phyloP scores from a whole-genome alignment of 2,797 vertebrate genomes.

The Argyrosomus regius region DNA sequence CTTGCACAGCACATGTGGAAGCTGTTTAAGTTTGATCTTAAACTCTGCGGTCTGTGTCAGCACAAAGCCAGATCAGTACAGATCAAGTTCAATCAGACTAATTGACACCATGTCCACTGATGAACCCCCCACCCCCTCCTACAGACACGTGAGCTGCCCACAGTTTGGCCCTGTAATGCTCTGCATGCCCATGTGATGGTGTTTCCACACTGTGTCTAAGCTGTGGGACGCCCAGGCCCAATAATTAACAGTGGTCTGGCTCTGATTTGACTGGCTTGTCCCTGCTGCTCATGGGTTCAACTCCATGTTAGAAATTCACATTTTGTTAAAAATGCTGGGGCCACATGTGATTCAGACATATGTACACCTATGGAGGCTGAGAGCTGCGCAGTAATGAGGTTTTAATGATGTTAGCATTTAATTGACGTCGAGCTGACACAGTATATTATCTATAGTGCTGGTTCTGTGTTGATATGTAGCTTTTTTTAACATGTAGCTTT shows the following conservation, averaged over 20 bases:
- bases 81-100: slow-evolving; percentile 51
- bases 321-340: no score
- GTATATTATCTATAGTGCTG: not conserved
- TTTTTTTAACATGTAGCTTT: not conserved
- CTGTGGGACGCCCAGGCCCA: slow-evolving; percentile 1
- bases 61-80: slow-evolving; percentile 34
- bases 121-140: not conserved
- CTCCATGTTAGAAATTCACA: not conserved
- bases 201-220: slow-evolving; percentile 1
- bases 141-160: slow-evolving; percentile 52
- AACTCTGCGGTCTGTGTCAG: slow-evolving; percentile 7
- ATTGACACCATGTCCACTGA: slow-evolving; percentile 40
- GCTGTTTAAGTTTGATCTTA: not conserved
- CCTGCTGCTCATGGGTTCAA: not conserved
- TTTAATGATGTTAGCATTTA: not conserved
- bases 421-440: not conserved
- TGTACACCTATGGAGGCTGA: no score
- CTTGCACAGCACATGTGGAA: not conserved
- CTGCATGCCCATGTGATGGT: slow-evolving; percentile 49
- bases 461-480: not conserved
- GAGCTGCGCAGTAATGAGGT: not conserved
- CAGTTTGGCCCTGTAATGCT: slow-evolving; percentile 20
- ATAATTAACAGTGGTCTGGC: slow-evolving; percentile 33
- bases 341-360: not conserved
- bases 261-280: slow-evolving; percentile 27